phyloP scores from a whole-genome alignment of 2,888 invertebrate genomes.

The Lacanobia wlatinum region DNA sequence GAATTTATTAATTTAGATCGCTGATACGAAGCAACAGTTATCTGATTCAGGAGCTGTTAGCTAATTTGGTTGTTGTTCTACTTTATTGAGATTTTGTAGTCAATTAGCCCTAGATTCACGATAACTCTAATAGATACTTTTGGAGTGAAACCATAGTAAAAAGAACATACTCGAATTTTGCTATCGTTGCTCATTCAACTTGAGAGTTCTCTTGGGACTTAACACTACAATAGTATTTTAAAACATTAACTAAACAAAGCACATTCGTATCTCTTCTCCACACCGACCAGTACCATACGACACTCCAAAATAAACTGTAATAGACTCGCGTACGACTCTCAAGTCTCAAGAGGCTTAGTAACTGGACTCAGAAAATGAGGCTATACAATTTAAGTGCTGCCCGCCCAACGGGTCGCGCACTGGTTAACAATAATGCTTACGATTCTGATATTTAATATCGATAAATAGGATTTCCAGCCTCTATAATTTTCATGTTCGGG shows the following conservation, averaged over 20 bases:
- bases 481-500: slow-evolving; percentile 21
- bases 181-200: too few relatives aligned
- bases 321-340: slow-evolving; percentile 36
- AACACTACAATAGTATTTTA: slow-evolving; percentile 9
- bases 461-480: slow-evolving; percentile 25
- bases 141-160: too few relatives aligned
- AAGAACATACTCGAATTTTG: too few relatives aligned
- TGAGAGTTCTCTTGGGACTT: neutral
- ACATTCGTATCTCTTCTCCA: slow-evolving; percentile 8
- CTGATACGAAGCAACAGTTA: slow-evolving; percentile 46
- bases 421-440: slow-evolving; percentile 57
- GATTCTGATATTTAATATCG: slow-evolving; percentile 57
- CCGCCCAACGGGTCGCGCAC: slow-evolving; percentile 41
- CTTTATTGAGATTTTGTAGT: neutral
- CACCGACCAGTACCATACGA: slow-evolving; percentile 19
- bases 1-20: slow-evolving; percentile 53
- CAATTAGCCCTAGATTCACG: neutral
- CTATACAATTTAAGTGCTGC: slow-evolving; percentile 63
- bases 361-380: slow-evolving; percentile 49
- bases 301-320: slow-evolving; percentile 46
- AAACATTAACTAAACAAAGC: slow-evolving; percentile 12
- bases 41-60: slow-evolving; percentile 34
- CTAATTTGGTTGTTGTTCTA: slow-evolving; percentile 34
- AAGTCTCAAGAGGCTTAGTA: slow-evolving; percentile 58
- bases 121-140: too few relatives aligned